Conservation (phyloP, 1,140 invertebrate species). For the Bombus difficillimus region DNA sequence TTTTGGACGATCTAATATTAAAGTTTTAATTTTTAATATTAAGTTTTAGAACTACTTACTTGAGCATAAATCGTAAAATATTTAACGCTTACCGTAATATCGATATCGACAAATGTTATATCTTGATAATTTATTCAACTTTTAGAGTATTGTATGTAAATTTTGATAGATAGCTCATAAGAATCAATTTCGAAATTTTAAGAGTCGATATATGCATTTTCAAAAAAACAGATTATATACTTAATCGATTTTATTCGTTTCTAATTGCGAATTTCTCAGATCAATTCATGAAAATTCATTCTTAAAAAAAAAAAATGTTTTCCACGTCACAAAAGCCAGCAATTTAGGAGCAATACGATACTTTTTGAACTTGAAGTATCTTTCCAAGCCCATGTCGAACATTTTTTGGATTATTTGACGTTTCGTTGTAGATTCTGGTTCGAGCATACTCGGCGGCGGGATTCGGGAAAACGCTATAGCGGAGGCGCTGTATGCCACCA, state of each 20-base stretch:
- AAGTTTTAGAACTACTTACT: too few species aligned
- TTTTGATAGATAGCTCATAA: too few species aligned
- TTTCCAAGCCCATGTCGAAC: neutral
- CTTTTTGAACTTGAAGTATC: neutral
- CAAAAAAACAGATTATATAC: neutral
- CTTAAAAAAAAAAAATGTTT: neutral
- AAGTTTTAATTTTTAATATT: too few species aligned
- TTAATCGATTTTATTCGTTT: too few species aligned
- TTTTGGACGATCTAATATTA: too few species aligned
- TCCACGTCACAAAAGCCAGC: neutral
- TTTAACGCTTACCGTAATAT: too few species aligned
- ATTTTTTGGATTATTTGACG: neutral
- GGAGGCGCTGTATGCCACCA: constrained; percentile 76
- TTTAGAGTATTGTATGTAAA: too few species aligned
- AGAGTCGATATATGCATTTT: neutral
- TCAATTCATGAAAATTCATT: neutral
- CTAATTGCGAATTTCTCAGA: neutral
- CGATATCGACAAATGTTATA: too few species aligned
- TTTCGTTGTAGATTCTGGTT: constrained; percentile 73
- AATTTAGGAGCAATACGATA: neutral
- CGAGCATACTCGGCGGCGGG: constrained; percentile 71
- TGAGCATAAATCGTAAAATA: too few species aligned
- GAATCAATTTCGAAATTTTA: neutral
- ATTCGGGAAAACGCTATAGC: constrained; percentile 74
- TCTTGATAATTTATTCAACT: too few species aligned